A percentile compares a stretch with the other conserved stretches of the same genome.
These are phyloP conservation scores for Mus pahari DNA, from an alignment of 2,113 vertebrate genomes.

Conservation along the genomic window DNA sequence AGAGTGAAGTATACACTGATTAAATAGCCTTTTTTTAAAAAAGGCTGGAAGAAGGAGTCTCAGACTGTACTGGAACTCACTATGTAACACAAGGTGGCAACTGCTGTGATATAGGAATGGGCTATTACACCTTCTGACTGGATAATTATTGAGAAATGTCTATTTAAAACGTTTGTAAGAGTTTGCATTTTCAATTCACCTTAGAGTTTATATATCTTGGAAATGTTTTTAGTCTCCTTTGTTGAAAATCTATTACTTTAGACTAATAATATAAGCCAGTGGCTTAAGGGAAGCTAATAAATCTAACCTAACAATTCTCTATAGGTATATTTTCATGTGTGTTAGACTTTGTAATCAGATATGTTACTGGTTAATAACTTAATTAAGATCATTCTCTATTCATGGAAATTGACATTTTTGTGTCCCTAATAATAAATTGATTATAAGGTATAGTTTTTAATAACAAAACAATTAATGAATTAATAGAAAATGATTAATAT, in stretches of 20 bases:
- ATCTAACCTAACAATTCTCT: conserved; percentile 1
- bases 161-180: conserved; percentile 57
- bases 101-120: not conserved
- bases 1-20: not conserved
- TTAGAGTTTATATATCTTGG: conserved; percentile 44
- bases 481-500: conserved; percentile 29
- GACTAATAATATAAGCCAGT: conserved; percentile 29
- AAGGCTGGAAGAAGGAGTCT: no score
- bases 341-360: conserved; percentile 53
- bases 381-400: conserved; percentile 26
- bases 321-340: conserved; percentile 48
- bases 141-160: conserved; percentile 45
- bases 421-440: not conserved
- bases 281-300: conserved; percentile 45
- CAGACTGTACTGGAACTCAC: not conserved
- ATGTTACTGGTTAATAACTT: conserved; percentile 30
- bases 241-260: conserved; percentile 4
- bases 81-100: not conserved
- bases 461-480: conserved; percentile 26
- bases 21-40: not conserved
- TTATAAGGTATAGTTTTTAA: conserved; percentile 50
- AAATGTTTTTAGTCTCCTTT: conserved; percentile 56
- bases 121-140: not conserved
- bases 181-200: conserved; percentile 60
- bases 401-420: conserved; percentile 37